phyloP scores from a whole-genome alignment of 2,113 vertebrate genomes.

The Noctilio leporinus region DNA sequence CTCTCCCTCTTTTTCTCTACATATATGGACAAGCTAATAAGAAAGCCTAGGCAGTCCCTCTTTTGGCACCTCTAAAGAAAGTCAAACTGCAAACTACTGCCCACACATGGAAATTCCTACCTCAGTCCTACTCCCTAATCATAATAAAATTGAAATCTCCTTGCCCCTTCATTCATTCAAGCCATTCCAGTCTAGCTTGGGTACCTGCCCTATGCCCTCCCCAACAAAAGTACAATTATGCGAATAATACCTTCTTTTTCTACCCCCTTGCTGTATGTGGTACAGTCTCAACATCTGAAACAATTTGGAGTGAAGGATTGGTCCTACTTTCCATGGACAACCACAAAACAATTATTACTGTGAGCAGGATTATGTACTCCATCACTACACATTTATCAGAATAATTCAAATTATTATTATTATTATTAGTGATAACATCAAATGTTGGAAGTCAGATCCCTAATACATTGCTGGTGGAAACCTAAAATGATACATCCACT shows the following conservation, averaged over 20 bases:
- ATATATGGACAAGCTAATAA: not conserved
- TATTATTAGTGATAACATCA: not conserved
- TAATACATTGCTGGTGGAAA: not conserved
- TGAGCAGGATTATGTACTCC: not conserved
- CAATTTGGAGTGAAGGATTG: not conserved
- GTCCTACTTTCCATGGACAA: not conserved
- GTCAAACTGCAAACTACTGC: not conserved
- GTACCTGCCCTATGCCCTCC: not conserved
- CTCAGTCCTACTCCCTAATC: not conserved
- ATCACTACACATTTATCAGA: not conserved
- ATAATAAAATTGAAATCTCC: not conserved
- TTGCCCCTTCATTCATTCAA: not conserved
- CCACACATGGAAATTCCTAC: not conserved
- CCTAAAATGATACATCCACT: not conserved
- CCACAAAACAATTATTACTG: not conserved
- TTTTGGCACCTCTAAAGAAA: not conserved
- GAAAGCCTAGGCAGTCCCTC: not conserved
- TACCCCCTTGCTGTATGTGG: not conserved
- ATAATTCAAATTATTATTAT: not conserved
- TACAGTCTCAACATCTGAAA: not conserved
- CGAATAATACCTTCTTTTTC: not conserved
- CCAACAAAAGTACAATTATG: not conserved
- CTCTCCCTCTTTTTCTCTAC: not conserved
- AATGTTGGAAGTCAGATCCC: not conserved
- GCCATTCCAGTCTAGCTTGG: not conserved